phyloP scores from a whole-genome alignment of 2,888 invertebrate genomes.

The Junonia oenone region DNA sequence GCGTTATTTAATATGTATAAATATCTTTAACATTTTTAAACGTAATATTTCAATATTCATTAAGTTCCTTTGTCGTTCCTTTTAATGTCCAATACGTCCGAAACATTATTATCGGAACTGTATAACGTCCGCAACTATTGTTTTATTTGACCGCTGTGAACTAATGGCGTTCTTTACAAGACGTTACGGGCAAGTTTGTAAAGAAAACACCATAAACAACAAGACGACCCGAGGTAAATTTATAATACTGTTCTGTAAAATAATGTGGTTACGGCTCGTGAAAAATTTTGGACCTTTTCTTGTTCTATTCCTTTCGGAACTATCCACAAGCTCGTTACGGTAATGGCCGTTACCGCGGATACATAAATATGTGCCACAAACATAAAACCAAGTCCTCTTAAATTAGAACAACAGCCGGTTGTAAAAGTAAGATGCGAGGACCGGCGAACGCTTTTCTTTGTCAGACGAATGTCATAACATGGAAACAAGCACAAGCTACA shows the following conservation, averaged over 20 bases:
- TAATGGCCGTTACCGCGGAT: slow-evolving; percentile 62
- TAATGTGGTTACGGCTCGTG: neutral
- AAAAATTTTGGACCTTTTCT: slow-evolving; percentile 1
- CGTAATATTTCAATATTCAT: no score
- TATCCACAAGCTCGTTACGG: slow-evolving; percentile 62
- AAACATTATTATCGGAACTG: no score
- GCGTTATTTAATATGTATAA: no score
- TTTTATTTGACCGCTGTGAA: no score
- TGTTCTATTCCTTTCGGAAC: slow-evolving; percentile 54
- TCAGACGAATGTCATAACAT: neutral
- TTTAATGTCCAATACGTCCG: no score
- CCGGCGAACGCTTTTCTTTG: slow-evolving; percentile 1
- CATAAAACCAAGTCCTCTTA: slow-evolving; percentile 51
- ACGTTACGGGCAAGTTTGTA: no score
- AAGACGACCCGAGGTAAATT: neutral
- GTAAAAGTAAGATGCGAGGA: slow-evolving; percentile 33
- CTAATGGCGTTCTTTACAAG: no score
- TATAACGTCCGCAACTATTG: no score
- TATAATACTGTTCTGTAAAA: neutral
- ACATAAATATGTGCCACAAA: slow-evolving; percentile 60
- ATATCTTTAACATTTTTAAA: no score
- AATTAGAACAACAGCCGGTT: slow-evolving; percentile 46
- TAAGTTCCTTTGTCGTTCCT: no score
- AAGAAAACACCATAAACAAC: neutral
- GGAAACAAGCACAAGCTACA: neutral